A percentile compares a stretch with the other conserved stretches of the same genome.
These are phyloP conservation scores for Crioceris asparagi DNA, from an alignment of 2,888 invertebrate genomes.

Conservation along the genomic window DNA sequence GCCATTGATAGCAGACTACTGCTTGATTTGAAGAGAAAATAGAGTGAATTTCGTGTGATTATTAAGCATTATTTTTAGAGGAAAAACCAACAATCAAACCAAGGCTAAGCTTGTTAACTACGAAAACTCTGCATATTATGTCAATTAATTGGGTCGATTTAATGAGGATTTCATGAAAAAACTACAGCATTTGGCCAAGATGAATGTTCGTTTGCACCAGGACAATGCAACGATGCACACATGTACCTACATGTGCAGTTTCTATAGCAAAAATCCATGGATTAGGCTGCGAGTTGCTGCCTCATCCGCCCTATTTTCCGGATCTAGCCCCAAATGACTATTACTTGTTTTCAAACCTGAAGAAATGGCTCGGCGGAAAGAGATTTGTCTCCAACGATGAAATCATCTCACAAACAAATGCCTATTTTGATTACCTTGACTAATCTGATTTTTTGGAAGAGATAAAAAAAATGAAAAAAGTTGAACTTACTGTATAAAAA, in stretches of 20 bases:
- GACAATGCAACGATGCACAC: slow-evolving; percentile 3
- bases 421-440: not conserved
- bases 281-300: not conserved
- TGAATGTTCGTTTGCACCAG: not conserved
- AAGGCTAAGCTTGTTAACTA: no score
- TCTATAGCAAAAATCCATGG: slow-evolving; percentile 2
- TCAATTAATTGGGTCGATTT: not conserved
- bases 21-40: no score
- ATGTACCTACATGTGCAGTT: slow-evolving; percentile 3
- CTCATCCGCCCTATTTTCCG: no score
- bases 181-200: not conserved
- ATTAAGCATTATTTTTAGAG: no score
- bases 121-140: no score
- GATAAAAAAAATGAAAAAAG: slow-evolving; percentile 1
- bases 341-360: slow-evolving; percentile 5
- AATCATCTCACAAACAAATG: slow-evolving; percentile 2
- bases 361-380: slow-evolving; percentile 1
- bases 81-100: no score
- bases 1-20: no score
- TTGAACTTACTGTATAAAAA: not conserved
- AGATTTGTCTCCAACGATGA: slow-evolving; percentile 4
- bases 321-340: not conserved
- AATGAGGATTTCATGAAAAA: not conserved
- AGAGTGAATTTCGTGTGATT: no score
- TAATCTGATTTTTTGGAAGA: slow-evolving; percentile 1